A percentile compares a stretch with the other conserved stretches of the same genome.
Evolutionary conservation across 2,113 vertebrate genomes (phyloP).

Genomic region (Ploceus nigricollis): DNA sequence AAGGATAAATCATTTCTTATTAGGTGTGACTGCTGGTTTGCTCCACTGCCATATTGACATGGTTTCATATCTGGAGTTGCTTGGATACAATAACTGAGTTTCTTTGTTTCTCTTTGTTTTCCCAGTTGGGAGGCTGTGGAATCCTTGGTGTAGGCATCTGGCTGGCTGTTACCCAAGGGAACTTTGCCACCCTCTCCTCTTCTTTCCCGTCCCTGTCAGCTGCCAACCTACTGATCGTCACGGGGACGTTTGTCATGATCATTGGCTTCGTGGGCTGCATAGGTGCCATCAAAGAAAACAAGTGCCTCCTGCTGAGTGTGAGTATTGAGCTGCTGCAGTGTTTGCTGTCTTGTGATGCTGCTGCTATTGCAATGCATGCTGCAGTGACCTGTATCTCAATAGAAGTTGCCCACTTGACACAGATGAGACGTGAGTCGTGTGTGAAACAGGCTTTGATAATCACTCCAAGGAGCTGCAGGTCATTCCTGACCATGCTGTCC

Average conservation of each 20-base stretch:
- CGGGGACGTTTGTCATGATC: slow-evolving; percentile 92
- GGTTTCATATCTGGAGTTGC: neutral
- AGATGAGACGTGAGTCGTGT: neutral
- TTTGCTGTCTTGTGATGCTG: neutral
- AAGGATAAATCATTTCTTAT: neutral
- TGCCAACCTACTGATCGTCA: slow-evolving; percentile 93
- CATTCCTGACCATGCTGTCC: neutral
- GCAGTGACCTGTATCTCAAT: neutral
- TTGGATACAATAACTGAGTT: neutral
- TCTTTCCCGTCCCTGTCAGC: slow-evolving; percentile 94
- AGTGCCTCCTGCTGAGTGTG: slow-evolving; percentile 90
- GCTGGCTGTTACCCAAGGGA: slow-evolving; percentile 84
- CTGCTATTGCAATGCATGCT: neutral
- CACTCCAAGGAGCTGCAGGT: neutral
- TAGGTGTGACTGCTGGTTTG: neutral
- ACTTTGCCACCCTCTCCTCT: slow-evolving; percentile 95
- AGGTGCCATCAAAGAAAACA: slow-evolving; percentile 95
- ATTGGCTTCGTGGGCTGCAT: slow-evolving; percentile 96
- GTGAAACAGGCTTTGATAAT: neutral
- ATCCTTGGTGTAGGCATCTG: slow-evolving; percentile 83
- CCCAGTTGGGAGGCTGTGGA: slow-evolving; percentile 80
- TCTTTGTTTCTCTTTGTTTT: slow-evolving; percentile 45
- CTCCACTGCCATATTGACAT: neutral
- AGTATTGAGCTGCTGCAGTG: slow-evolving; percentile 60
- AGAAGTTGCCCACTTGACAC: neutral